phyloP scores from a whole-genome alignment of 2,113 vertebrate genomes.

The Thermophis baileyi region DNA sequence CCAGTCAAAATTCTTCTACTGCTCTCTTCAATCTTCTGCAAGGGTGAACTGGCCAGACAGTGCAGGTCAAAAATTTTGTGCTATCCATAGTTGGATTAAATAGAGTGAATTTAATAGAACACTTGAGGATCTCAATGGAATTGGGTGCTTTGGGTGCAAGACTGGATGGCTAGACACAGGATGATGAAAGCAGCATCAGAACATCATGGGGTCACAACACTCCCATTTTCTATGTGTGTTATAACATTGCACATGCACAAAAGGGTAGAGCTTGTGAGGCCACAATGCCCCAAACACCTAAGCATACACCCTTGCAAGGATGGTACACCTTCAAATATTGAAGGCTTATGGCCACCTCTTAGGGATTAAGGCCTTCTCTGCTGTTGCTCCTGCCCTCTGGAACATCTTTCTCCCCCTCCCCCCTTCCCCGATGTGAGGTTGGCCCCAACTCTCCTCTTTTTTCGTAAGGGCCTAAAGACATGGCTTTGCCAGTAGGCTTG shows the following conservation, averaged over 20 bases:
- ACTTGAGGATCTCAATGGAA: background rate
- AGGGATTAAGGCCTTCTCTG: background rate
- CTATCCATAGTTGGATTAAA: background rate
- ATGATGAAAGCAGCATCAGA: background rate
- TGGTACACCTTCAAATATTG: background rate
- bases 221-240: background rate
- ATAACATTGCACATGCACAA: background rate
- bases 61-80: background rate
- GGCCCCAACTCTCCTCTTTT: background rate
- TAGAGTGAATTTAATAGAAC: background rate
- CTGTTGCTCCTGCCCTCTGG: background rate
- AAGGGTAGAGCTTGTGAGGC: background rate
- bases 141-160: background rate
- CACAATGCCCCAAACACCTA: background rate
- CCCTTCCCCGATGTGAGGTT: background rate
- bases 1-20: background rate
- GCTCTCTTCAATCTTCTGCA: background rate
- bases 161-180: background rate
- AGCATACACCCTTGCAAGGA: background rate
- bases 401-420: background rate
- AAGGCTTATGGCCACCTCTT: background rate
- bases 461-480: background rate
- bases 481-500: background rate
- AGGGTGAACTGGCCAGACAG: too few species aligned
- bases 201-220: background rate